A percentile compares a stretch with the other conserved stretches of the same genome.
Conservation (phyloP, 53 echinoderm and acorn worm genomes). For the Hippasteria phrygiana region DNA sequence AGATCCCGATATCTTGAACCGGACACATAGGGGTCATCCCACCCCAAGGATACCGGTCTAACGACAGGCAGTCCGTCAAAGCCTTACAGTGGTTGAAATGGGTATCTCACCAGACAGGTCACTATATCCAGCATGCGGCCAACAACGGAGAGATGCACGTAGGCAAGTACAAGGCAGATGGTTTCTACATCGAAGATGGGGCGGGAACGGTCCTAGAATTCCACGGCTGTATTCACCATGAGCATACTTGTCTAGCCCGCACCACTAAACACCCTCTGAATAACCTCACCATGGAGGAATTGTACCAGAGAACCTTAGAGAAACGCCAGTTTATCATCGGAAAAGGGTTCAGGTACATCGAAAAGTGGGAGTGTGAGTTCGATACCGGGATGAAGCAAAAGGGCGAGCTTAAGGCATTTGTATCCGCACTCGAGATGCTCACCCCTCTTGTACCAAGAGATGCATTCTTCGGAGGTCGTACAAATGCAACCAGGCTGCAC, state of each 20-base stretch:
- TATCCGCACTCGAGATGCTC: not conserved
- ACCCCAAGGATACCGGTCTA: conserved; percentile 44
- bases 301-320: conserved; percentile 27
- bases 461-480: no score
- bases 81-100: conserved; percentile 60
- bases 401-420: not conserved
- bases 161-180: conserved; percentile 54
- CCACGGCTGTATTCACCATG: conserved; percentile 35
- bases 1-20: conserved; percentile 53
- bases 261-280: not conserved
- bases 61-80: conserved; percentile 51
- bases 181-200: not conserved
- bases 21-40: conserved; percentile 55
- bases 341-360: not conserved
- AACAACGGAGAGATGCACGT: conserved; percentile 35
- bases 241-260: not conserved
- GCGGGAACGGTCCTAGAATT: conserved; percentile 43
- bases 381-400: conserved; percentile 2
- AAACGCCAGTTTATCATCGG: not conserved
- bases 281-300: conserved; percentile 16
- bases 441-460: conserved; percentile 50
- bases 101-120: not conserved
- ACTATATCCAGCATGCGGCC: conserved; percentile 52
- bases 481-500: no score
- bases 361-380: conserved; percentile 76